Base-by-base conservation (phyloP, 2,113 vertebrate genomes). In the Bufo bufo region DNA sequence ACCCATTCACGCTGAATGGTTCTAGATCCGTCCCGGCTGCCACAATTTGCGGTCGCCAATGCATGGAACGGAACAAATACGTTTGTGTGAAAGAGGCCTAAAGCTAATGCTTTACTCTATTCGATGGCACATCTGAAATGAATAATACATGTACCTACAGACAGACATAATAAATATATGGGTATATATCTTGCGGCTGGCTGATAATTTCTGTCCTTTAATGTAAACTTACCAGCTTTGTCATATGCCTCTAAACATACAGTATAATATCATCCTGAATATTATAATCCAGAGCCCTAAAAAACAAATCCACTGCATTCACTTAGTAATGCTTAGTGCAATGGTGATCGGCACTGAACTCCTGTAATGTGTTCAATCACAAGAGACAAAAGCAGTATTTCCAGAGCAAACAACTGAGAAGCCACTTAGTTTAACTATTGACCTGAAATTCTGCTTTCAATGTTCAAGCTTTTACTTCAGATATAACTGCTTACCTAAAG, bases 191-290 rank as follows among this genome's bases (percentile, higher is more conserved):
- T 9, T 65, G 85, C 74, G 6, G 45, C 85, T 86, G 85, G 85
- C 45, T 43, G 23, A 45, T 33, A 58, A 13, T 47, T 19, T 61
- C 14, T 47, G 33, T 72, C 17, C 1, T 49, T 61, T 23, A 20
- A 50, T 63, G 11, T 77, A 12, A 77, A 77, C 9, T 23, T 77
- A 23, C 72, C 84, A 77, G 72, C 72, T 77, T 85, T 85, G 74
- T 77, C 74, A 54, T 58, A 58, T 3, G 56, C 13, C 56, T 58
- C 8, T 58, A 58, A 52, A 4, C 33, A 54, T 78, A 54, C 50
- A 52, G 49, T 78, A 43, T 19, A 72, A 45, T 4, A 3, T 6
- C 12, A 45, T 11, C 16, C 23, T 72, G 69, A 33, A 6, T n/a
- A 43, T 33, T 33, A 33, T 33, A 33, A 33, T 33, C 33, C 33